Evolutionary conservation across 64 coral and sea anemone genomes (phyloP), one percentile per base, ranked within the genome.

Genomic region (Montipora foliosa): DNA sequence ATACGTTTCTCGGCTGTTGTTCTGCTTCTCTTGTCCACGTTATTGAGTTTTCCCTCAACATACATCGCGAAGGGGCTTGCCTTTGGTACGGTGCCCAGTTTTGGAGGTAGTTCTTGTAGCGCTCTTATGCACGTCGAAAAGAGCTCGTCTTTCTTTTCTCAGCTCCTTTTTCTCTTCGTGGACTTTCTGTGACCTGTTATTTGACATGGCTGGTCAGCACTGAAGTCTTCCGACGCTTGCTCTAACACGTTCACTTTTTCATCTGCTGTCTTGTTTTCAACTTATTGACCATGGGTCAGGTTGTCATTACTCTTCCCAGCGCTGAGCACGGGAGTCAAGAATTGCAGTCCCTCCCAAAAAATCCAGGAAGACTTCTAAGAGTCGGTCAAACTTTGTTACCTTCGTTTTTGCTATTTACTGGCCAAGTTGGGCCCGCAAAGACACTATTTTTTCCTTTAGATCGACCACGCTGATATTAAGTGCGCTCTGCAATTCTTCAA

Each of bases 261-360:
- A 37, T 60, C 80, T 21, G n/a, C n/a, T 25, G 48, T 90, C 74
- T 60, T 44, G 15, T 64, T 59, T 80, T 66, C 17, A 19, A 44
- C 9, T 21, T 66, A 21, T 21, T 10, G 29, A 66, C 24, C 75
- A 59, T 73, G 44, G 51, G 20, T 74, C 16, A 87, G 67, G 52
- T 88, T 88, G 74, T 89, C 73, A 6, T 89, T 78, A 78, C 87
- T 89, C 71, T 89, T 78, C 49, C 87, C 87, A 74, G 52, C 74
- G 24, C 78, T 51, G n/a, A 89, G 52, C 13, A 89, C 51, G 52
- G 87, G 22, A 24, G 24, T 5, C 25, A 25, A 25, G 25, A 25
- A 25, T 25, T 25, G 25, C 25, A 25, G 25, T 29, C 29, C 29
- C 29, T 89, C 51, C 11, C 51, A 89, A 49, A 77, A 89, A 45